phyloP scores from a whole-genome alignment of 2,888 invertebrate genomes.

The Lasioglossum villosulum region DNA sequence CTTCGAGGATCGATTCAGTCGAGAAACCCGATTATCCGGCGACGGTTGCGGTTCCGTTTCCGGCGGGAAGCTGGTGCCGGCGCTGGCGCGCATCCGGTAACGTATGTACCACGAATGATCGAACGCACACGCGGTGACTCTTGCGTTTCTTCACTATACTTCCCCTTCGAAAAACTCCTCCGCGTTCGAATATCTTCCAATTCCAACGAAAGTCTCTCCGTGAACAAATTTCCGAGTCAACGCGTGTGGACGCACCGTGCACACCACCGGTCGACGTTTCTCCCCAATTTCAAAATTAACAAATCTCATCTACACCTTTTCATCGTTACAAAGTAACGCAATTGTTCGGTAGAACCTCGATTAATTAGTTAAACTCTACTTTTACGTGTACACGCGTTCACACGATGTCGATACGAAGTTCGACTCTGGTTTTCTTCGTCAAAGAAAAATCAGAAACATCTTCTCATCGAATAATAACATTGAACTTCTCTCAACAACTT shows the following conservation, averaged over 20 bases:
- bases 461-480: not conserved
- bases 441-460: not conserved
- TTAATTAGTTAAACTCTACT: not conserved
- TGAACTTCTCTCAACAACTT: not conserved
- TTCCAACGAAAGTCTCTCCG: not conserved
- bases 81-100: constrained; percentile 45
- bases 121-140: constrained; percentile 29
- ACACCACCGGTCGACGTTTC: not conserved
- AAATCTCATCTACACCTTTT: not conserved
- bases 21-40: constrained; percentile 9
- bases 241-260: not conserved
- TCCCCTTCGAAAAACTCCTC: not conserved
- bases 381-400: constrained; percentile 8
- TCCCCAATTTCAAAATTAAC: not conserved
- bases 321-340: not conserved
- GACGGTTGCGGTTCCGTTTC: constrained; percentile 17
- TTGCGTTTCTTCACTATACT: not conserved
- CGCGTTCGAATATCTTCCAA: not conserved
- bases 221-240: not conserved
- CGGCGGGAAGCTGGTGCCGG: constrained; percentile 25
- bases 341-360: not conserved
- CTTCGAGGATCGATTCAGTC: constrained; percentile 42
- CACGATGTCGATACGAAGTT: constrained; percentile 9
- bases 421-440: not conserved
- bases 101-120: constrained; percentile 37